Percentiles rank a stretch among this genome's conserved stretches.
phyloP scores from a whole-genome alignment of 2,888 invertebrate species.

The Brenthis daphne region DNA sequence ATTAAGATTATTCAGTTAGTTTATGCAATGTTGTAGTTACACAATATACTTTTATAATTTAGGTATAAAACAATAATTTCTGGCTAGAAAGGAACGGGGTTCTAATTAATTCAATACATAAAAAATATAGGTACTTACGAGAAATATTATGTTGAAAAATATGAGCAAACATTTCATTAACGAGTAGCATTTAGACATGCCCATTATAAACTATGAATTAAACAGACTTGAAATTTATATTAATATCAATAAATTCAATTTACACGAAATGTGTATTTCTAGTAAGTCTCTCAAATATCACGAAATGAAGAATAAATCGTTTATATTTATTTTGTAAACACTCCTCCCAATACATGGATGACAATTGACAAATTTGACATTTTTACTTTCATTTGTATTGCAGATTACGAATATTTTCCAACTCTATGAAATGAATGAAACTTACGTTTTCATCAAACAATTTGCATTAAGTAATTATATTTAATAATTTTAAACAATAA shows the following conservation, averaged over 20 bases:
- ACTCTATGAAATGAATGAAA: no score
- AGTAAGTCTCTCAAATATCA: no score
- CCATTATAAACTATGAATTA: conserved; percentile 72
- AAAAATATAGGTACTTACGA: conserved; percentile 80
- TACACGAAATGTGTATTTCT: no score
- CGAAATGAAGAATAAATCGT: background rate
- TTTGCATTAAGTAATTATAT: no score
- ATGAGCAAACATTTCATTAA: conserved; percentile 88
- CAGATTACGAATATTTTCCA: background rate
- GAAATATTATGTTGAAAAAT: conserved; percentile 87
- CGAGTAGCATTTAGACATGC: conserved; percentile 86
- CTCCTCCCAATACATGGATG: conserved; percentile 16
- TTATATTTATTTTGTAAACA: conserved; percentile 36
- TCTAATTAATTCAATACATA: background rate
- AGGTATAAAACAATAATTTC: background rate
- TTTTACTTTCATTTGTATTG: background rate
- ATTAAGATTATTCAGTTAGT: no score
- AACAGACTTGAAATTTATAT: background rate
- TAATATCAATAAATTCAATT: no score
- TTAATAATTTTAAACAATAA: no score
- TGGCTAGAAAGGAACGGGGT: no score
- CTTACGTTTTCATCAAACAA: no score
- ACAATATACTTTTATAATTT: background rate
- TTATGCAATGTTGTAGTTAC: no score
- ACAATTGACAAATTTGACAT: background rate